phyloP scores from a whole-genome alignment of 2,888 invertebrate genomes.

The Ariolimax columbianus region DNA sequence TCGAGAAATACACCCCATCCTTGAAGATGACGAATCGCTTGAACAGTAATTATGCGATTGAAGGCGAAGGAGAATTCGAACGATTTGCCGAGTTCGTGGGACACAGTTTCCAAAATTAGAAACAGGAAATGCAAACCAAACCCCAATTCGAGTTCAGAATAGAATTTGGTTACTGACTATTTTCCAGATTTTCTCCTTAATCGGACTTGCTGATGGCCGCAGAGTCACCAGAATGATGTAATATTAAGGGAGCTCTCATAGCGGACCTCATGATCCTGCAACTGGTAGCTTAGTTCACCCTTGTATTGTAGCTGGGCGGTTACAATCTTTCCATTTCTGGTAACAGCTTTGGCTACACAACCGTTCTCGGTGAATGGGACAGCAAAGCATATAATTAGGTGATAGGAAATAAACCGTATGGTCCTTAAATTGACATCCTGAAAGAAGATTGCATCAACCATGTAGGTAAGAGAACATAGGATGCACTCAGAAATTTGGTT shows the following conservation, averaged over 20 bases:
- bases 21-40: not conserved
- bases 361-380: no score
- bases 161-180: not conserved
- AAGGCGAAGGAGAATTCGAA: not conserved
- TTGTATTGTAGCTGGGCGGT: not conserved
- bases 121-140: not conserved
- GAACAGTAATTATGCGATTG: not conserved
- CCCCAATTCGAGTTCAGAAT: not conserved
- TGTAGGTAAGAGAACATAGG: not conserved
- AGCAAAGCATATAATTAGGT: no score
- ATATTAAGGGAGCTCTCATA: not conserved
- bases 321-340: not conserved
- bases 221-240: not conserved
- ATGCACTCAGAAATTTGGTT: no score
- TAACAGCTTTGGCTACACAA: not conserved
- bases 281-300: not conserved
- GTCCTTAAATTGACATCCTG: no score
- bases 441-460: no score
- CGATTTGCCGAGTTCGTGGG: not conserved
- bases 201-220: not conserved
- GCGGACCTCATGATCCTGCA: not conserved
- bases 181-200: not conserved
- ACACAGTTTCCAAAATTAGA: not conserved
- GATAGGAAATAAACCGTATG: no score
- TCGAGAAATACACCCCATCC: not conserved